A percentile compares a stretch with the other conserved stretches of the same genome.
Evolutionary conservation across 2,113 vertebrate genomes (phyloP).

Genomic region (Gopherus evgoodei): DNA sequence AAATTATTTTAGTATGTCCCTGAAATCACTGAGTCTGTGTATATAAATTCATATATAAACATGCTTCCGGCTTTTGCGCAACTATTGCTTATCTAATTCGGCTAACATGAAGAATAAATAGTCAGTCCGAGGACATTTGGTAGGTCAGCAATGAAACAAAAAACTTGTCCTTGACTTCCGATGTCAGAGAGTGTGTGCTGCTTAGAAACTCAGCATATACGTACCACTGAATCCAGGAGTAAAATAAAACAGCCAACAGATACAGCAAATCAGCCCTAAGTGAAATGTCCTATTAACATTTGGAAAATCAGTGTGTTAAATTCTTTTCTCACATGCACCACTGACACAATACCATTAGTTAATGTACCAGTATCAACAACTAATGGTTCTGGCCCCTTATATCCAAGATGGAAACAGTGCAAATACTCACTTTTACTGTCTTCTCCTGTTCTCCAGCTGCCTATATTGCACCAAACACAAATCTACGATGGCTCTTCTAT

Average conservation of each 20-base stretch:
- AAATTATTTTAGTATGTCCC: background rate
- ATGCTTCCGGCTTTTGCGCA: background rate
- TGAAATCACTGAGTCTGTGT: background rate
- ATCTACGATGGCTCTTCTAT: background rate
- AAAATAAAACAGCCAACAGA: too few relatives aligned
- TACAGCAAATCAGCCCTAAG: too few relatives aligned
- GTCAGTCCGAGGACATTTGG: background rate
- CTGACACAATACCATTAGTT: too few relatives aligned
- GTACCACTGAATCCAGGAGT: background rate
- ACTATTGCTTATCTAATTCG: background rate
- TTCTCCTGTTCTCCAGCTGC: constrained; percentile 61
- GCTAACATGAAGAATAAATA: background rate
- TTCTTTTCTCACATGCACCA: too few relatives aligned
- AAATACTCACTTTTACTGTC: constrained; percentile 12
- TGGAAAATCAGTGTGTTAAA: too few relatives aligned
- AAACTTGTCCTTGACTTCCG: background rate
- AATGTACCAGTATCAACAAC: too few relatives aligned
- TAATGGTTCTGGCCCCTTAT: too few relatives aligned
- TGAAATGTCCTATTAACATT: too few relatives aligned
- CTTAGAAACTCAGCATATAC: background rate
- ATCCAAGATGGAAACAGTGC: too few relatives aligned
- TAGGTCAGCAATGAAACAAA: background rate
- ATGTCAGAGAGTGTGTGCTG: background rate
- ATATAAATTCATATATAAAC: background rate
- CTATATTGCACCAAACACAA: constrained; percentile 33